Evolutionary conservation across 2,797 vertebrate genomes (phyloP), one percentile per base, ranked within the genome.

Genomic region (Gorsachius magnificus): DNA sequence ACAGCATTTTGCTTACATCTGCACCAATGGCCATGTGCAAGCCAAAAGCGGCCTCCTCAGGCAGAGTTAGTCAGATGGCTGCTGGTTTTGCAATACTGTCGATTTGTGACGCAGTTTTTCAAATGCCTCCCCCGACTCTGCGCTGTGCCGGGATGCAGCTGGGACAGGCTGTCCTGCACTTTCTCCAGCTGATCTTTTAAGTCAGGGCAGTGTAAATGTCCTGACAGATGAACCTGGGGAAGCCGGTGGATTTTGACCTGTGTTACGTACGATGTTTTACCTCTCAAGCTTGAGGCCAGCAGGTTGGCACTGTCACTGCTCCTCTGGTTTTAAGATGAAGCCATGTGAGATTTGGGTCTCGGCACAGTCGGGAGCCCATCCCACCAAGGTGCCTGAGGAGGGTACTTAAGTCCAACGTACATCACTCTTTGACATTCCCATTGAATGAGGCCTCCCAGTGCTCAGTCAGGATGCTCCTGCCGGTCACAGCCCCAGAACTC

Each of bases 241-340:
- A 57, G 31, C 13, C 0, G 1, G 31, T n/a, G 50, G 25, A 9
- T 68, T 24, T 45, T 57, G 31, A 16, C 16, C 58, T 24, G 46
- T 80, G 60, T 31, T 56, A 16, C 1, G 0, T 12, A 20, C 38
- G 20, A 9, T 5, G 13, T 26, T 87, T 65, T 17, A 13, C 22
- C 53, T 28, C 38, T 75, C 0, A 0, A 82, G 33, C 41, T 41
- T 12, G 1, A 57, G 54, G 41, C 22, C 41, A 68, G 50, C 13
- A 31, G 21, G 17, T 19, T 35, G 58, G 33, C 46, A 38, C 46
- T 29, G 66, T 6, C n/a, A 65, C 43, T 24, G 50, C n/a, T 71
- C 25, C 65, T 64, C 50, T 54, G 71, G 28, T 65, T 61, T 76
- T 36, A 50, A 53, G 46, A 33, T 26, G 46, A 87, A 78, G 53